A percentile compares a stretch with the other conserved stretches of the same genome.
phyloP scores from a whole-genome alignment of 2,113 vertebrate species.

The Antechinus flavipes region DNA sequence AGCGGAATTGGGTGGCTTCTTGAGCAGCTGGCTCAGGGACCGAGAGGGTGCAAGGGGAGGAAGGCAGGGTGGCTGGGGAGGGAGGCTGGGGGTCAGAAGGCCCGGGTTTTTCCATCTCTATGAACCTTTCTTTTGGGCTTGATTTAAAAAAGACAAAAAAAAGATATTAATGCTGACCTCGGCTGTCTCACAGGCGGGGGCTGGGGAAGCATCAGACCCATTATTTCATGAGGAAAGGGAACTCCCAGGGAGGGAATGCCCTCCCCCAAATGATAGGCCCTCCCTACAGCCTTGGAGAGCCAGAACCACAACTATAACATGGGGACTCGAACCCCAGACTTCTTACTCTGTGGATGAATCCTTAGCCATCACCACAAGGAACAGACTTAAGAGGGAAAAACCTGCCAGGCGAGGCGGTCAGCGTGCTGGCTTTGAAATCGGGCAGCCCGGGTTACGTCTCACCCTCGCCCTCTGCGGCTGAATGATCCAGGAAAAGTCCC shows the following conservation, averaged over 20 bases:
- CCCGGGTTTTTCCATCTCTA: neutral
- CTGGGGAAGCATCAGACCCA: neutral
- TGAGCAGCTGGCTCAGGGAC: neutral
- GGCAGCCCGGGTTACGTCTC: neutral
- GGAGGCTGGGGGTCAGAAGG: neutral
- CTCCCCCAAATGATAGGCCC: neutral
- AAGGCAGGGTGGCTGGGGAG: neutral
- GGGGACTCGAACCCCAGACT: neutral
- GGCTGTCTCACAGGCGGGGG: neutral
- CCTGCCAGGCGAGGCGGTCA: accelerated
- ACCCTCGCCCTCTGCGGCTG: neutral
- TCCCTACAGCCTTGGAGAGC: neutral
- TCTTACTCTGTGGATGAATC: neutral
- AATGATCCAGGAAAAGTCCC: neutral
- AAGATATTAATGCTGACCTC: neutral
- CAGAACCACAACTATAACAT: neutral
- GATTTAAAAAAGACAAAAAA: neutral
- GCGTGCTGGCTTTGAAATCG: neutral
- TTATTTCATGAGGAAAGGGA: neutral
- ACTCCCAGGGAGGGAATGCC: neutral
- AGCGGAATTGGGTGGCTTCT: neutral
- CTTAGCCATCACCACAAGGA: neutral
- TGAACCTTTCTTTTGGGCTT: neutral
- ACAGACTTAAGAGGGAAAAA: neutral
- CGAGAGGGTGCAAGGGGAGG: neutral